Evolutionary conservation across 2,113 vertebrate genomes (phyloP), one percentile per base, ranked within the genome.

Genomic region (Chaenocephalus aceratus): DNA sequence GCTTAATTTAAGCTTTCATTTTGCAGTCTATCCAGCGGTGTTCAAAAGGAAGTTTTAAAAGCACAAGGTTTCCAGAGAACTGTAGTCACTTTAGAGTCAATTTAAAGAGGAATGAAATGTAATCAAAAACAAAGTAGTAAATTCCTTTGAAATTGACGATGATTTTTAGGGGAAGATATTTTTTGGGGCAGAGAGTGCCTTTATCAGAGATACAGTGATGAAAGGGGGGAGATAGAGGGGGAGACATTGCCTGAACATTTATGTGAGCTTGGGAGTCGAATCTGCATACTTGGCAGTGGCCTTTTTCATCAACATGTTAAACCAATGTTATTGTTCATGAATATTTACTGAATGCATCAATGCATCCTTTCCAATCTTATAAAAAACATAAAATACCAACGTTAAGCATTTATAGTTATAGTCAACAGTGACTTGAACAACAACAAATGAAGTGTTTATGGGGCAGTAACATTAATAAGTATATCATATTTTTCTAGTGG

Each of bases 1-100:
- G 59, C 44, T 65, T 36, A 48, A 77, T 61, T 48, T 72, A 66
- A 60, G 67, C 13, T 59, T 65, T 23, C 26, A 21, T 75, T 57
- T 45, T 7, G 16, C 6, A 53, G 26, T 60, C 7, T 7, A 41
- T 44, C 18, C 34, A 23, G 30, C 14, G 49, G 41, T 0, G 0
- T 54, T 54, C 3, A 45, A 56, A 54, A 36, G 21, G 15, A 51
- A 30, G 58, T 62, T 62, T 73, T 2, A 53, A 73, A 63, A 63
- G 49, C 49, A n/a, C 30, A 48, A 12, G 23, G 45, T 44, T 65
- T 30, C n/a, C 10, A 56, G 14, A 34, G 6, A 66, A 14, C 1
- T 16, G 44, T 8, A 53, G 66, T 56, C 23, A 14, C 46, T 34
- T 51, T 34, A 12, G 10, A 66, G 48, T 46, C 21, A 23, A n/a